Evolutionary conservation across 2,113 vertebrate genomes (phyloP).

Genomic region (Rhinolophus sinicus): DNA sequence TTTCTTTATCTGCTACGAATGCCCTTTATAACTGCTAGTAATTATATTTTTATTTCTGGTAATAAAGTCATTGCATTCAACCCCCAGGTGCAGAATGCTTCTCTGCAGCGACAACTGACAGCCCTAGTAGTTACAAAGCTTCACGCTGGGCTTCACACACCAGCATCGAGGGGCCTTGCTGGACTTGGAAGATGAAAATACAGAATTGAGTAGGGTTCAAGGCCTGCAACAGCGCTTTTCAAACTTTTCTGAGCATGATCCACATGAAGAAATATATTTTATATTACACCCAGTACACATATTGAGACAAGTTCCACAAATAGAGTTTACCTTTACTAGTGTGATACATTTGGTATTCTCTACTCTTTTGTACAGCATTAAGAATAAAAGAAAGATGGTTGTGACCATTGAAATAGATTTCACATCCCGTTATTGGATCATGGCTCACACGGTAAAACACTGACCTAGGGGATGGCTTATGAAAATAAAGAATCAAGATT

Average conservation of each 20-base stretch:
- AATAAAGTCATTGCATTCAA: neutral
- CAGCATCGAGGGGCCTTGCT: neutral
- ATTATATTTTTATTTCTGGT: neutral
- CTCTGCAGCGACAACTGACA: neutral
- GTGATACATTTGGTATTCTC: neutral
- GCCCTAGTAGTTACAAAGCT: neutral
- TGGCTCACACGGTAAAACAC: neutral
- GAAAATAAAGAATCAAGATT: neutral
- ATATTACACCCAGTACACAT: neutral
- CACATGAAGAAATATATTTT: neutral
- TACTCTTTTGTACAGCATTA: neutral
- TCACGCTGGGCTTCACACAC: neutral
- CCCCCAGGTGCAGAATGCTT: neutral
- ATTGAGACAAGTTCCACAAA: neutral
- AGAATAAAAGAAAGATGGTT: conserved; percentile 21
- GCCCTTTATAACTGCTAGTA: neutral
- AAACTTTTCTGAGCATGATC: neutral
- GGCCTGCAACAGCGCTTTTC: neutral
- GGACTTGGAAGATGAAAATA: neutral
- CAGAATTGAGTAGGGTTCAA: neutral
- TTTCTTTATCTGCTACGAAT: neutral
- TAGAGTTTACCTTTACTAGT: neutral
- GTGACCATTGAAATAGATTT: neutral
- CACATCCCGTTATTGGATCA: neutral
- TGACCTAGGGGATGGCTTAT: neutral